phyloP scores from a whole-genome alignment of 1,140 invertebrate species.

The Euura saliciscinereae region DNA sequence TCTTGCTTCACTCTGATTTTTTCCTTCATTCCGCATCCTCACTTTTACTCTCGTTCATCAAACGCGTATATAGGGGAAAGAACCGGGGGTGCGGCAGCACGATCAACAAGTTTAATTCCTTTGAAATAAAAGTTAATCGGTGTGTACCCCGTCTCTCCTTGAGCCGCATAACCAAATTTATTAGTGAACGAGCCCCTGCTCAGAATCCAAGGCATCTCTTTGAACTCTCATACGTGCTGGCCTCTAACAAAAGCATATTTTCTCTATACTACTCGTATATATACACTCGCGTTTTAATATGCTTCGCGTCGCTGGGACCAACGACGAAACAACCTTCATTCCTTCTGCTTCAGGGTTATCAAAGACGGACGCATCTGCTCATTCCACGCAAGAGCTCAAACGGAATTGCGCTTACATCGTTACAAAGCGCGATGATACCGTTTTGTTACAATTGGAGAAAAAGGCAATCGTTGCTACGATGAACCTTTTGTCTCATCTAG shows the following conservation, averaged over 20 bases:
- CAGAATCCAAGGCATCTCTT: neutral
- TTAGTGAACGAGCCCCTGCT: neutral
- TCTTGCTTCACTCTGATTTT: neutral
- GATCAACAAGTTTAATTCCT: neutral
- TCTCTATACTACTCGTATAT: neutral
- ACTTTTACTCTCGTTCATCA: neutral
- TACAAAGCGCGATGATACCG: too few relatives aligned
- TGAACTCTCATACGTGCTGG: neutral
- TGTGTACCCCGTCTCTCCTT: neutral
- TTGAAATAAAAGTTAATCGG: constrained; percentile 7
- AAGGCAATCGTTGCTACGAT: too few relatives aligned
- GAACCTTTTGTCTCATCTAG: too few relatives aligned
- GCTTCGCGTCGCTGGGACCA: neutral
- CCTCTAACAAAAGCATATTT: neutral
- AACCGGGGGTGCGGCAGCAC: too few relatives aligned
- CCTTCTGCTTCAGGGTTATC: too few relatives aligned
- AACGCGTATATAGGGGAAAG: too few relatives aligned
- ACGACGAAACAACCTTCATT: neutral
- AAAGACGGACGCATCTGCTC: too few relatives aligned
- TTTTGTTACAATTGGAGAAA: too few relatives aligned
- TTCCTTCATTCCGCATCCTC: neutral
- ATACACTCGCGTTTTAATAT: neutral
- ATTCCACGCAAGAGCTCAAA: too few relatives aligned
- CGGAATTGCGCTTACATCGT: too few relatives aligned
- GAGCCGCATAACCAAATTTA: neutral